Base-by-base conservation (phyloP, 2,113 vertebrate genomes). In the Pogona vitticeps region DNA sequence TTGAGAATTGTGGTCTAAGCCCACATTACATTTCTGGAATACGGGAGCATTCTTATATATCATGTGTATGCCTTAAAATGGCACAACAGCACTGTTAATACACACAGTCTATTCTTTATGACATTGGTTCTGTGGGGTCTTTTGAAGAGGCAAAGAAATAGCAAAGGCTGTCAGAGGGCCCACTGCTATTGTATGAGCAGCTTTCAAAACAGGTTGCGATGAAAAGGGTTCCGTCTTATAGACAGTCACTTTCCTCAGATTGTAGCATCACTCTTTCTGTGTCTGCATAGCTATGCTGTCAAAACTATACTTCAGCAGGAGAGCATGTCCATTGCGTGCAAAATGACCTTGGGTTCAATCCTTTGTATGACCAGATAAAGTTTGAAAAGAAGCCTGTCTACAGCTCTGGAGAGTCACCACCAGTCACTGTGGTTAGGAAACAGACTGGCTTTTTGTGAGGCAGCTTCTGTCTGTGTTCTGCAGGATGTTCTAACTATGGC, bases 1-100 rank as follows among this genome's bases (percentile, higher is more conserved):
- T 20, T 36, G 85, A 78, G 68, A 86, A 63, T 65, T 86, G 85
- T 33, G 85, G 85, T 73, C 52, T 86, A 10, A 33, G 28, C 46
- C 76, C 67, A 52, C 40, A 33, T 21, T 26, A n/a, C 59, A 17
- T 70, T 72, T 61, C 31, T 28, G 58, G 26, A 72, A 36, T 56
- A 61, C 46, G 59, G 23, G 58, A 52, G 1, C 6, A 58, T 10
- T 33, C 70, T 18, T 63, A 52, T 13, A 20, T 68, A 80, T 86
- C 65, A 79, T 38, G 17, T 56, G 38, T 20, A 70, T 12, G 63
- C 52, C 40, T 68, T 38, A 68, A 68, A 68, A 58, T 3, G 58
- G 75, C 75, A 65, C 38, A 59, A 1, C 36, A 56, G 58, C 52
- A 75, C 15, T 3, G 42, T 52, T 81, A 73, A 86, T 28, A 46